Conservation (phyloP, 2,888 invertebrate genomes). For the Melipona beecheii region DNA sequence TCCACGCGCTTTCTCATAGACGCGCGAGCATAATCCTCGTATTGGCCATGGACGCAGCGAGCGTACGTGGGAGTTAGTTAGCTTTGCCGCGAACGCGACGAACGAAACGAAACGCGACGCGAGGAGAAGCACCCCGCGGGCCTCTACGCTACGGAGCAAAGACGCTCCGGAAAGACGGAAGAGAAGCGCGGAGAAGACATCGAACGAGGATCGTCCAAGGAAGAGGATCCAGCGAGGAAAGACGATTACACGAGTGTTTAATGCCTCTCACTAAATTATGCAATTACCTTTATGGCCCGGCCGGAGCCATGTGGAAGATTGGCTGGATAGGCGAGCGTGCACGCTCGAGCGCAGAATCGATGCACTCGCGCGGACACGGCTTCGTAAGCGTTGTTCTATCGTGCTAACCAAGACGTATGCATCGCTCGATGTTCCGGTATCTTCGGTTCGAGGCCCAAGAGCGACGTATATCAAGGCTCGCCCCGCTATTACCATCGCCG, state of each 20-base stretch:
- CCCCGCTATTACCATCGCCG: constrained; percentile 40
- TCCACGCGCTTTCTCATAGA: constrained; percentile 52
- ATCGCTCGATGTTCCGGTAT: constrained; percentile 13
- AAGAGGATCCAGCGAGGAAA: constrained; percentile 63
- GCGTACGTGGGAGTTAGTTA: constrained; percentile 42
- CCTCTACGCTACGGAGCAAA: background rate
- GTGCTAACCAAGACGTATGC: constrained; percentile 18
- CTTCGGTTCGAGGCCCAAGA: constrained; percentile 54
- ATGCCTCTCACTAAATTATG: constrained; percentile 79
- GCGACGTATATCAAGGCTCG: constrained; percentile 60
- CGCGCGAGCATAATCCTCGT: constrained; percentile 43
- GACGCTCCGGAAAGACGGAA: background rate
- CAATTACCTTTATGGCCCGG: constrained; percentile 77
- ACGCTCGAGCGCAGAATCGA: constrained; percentile 16
- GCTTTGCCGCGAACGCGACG: constrained; percentile 11
- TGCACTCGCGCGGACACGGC: background rate
- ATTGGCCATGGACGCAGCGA: constrained; percentile 30
- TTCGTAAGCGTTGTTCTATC: constrained; percentile 35
- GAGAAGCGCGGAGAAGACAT: constrained; percentile 10
- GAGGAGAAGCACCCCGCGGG: background rate
- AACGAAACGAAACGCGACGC: constrained; percentile 27
- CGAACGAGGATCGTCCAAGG: constrained; percentile 52
- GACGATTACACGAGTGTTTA: constrained; percentile 75
- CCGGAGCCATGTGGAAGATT: background rate
- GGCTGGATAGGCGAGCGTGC: background rate